Evolutionary conservation across 2,797 vertebrate species (phyloP).

Genomic region (Adelosebastes latens): DNA sequence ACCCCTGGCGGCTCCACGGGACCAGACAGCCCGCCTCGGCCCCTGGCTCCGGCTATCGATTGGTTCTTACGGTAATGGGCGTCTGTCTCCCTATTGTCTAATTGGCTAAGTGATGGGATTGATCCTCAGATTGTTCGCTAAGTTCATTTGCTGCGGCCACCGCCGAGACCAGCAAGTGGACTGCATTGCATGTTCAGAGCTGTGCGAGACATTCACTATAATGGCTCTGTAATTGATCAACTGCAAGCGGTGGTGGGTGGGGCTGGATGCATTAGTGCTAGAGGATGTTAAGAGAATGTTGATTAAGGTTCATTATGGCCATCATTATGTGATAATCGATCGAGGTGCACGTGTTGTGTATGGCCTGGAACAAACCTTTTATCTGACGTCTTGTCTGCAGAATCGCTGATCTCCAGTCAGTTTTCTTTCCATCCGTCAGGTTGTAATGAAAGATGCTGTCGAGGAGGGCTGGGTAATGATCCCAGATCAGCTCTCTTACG

Average conservation of each 20-base stretch:
- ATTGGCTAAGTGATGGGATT: slow-evolving; percentile 87
- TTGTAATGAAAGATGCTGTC: slow-evolving; percentile 27
- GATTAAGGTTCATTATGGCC: slow-evolving; percentile 73
- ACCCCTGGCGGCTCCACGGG: slow-evolving; percentile 48
- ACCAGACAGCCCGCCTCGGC: slow-evolving; percentile 75
- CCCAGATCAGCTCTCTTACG: slow-evolving; percentile 20
- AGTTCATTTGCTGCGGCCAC: slow-evolving; percentile 79
- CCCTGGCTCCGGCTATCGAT: slow-evolving; percentile 83
- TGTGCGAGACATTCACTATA: slow-evolving; percentile 65
- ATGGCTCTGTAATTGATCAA: slow-evolving; percentile 81
- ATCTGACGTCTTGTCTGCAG: slow-evolving; percentile 42
- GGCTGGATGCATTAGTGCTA: slow-evolving; percentile 74
- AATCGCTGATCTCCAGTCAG: slow-evolving; percentile 27
- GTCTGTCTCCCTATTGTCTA: slow-evolving; percentile 85
- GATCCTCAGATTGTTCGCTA: slow-evolving; percentile 82
- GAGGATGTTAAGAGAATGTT: slow-evolving; percentile 74
- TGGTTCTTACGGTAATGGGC: slow-evolving; percentile 82
- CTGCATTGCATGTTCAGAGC: slow-evolving; percentile 57
- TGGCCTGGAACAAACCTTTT: slow-evolving; percentile 31
- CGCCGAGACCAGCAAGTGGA: slow-evolving; percentile 61
- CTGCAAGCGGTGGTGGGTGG: slow-evolving; percentile 59
- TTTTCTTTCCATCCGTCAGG: slow-evolving; percentile 19
- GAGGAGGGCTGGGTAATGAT: slow-evolving; percentile 28
- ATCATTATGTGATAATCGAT: slow-evolving; percentile 69
- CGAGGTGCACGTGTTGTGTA: slow-evolving; percentile 31